phyloP scores from a whole-genome alignment of 2,888 invertebrate genomes.

The Apamea anceps region DNA sequence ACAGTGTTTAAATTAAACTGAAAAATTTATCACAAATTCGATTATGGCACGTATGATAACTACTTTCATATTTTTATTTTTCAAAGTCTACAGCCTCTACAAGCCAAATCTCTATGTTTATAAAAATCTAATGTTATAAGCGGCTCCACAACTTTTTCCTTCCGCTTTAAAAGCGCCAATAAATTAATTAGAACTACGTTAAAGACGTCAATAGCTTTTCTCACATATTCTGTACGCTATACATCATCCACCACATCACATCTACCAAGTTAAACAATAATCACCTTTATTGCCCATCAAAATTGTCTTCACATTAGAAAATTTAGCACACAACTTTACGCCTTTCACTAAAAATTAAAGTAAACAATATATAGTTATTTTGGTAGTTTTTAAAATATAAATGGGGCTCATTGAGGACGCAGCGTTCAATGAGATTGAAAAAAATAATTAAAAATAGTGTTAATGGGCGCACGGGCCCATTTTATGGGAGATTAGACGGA shows the following conservation, averaged over 20 bases:
- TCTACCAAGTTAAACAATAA: conserved; percentile 72
- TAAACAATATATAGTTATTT: conserved; percentile 87
- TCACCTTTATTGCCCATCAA: conserved; percentile 74
- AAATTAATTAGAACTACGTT: conserved; percentile 87
- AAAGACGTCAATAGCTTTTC: conserved; percentile 88
- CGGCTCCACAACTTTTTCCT: conserved; percentile 78
- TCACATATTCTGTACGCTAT: conserved; percentile 71
- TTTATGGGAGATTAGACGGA: conserved; percentile 83
- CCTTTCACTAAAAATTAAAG: conserved; percentile 82
- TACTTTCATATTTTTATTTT: no score
- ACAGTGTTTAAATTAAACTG: no score
- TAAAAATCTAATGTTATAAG: background rate
- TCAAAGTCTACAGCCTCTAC: no score
- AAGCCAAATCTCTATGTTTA: no score
- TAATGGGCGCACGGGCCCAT: conserved; percentile 83
- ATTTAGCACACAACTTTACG: conserved; percentile 87
- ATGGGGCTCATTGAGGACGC: conserved; percentile 88
- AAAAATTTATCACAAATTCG: no score
- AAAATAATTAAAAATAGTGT: conserved; percentile 85
- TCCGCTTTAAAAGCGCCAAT: conserved; percentile 87
- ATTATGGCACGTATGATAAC: no score
- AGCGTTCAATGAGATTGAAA: conserved; percentile 86
- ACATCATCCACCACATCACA: conserved; percentile 74
- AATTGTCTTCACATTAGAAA: conserved; percentile 81
- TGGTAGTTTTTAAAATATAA: conserved; percentile 84